Conservation (phyloP, 1,140 invertebrate species). For the Apis cerana region DNA sequence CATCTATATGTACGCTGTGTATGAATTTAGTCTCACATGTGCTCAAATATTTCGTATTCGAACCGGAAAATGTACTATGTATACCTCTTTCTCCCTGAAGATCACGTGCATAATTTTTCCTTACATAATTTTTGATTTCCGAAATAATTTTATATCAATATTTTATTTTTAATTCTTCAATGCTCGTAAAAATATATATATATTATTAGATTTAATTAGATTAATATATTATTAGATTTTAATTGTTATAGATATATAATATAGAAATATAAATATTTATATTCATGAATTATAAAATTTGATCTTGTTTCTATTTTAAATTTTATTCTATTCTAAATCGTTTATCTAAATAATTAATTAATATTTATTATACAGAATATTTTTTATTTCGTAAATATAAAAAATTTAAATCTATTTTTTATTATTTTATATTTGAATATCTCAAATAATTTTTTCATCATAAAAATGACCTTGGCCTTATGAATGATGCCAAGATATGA, state of each 20-base stretch:
- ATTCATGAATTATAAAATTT: neutral
- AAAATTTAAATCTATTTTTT: neutral
- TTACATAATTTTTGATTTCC: neutral
- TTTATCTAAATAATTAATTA: neutral
- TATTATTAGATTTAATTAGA: too few relatives aligned
- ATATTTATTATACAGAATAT: neutral
- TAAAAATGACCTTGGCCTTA: constrained; percentile 25
- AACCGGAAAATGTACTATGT: constrained; percentile 9
- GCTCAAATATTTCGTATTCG: neutral
- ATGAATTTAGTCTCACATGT: constrained; percentile 3
- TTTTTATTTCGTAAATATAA: neutral
- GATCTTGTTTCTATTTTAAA: neutral
- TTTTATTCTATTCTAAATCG: neutral
- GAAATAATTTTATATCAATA: neutral
- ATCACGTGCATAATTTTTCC: constrained; percentile 14
- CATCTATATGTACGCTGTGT: neutral
- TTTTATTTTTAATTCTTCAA: constrained; percentile 17
- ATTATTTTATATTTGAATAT: neutral
- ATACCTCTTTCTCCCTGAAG: constrained; percentile 8
- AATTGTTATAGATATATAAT: neutral
- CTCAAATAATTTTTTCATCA: neutral
- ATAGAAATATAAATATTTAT: neutral
- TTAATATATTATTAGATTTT: too few relatives aligned
- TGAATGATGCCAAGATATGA: neutral
- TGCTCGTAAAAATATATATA: constrained; percentile 12